Base-by-base conservation (phyloP, 2,797 vertebrate species). In the Pantherophis alleghaniensis region DNA sequence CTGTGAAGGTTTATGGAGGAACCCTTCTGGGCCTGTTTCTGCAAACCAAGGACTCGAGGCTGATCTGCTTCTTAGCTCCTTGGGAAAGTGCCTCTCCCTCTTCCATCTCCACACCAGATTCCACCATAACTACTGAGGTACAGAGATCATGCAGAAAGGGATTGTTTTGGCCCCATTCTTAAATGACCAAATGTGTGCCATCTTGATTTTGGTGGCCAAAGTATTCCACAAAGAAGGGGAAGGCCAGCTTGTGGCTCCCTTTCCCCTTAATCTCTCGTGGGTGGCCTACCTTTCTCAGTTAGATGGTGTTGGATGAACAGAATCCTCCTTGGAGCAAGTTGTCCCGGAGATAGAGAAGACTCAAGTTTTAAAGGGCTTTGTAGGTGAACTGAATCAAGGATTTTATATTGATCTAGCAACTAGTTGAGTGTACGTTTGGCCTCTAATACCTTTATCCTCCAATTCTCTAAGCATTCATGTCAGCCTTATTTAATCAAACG, bases 391-490 rank as follows among this genome's bases (percentile, higher is more conserved):
- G 37, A 83, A 47, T 83, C 20, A 42, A 42, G 37, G 74, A 24
- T 42, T 47, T 47, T 69, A 7, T 26, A 7, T 28, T 47, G 7
- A 16, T 57, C 86, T 63, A 32, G 5, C 69, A 89, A 55, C 88
- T 4, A 57, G 51, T 26, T 42, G 22, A 2, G 12, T 88, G 56
- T 12, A 55, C 2, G 7, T 83, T 63, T 91, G 90, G 26, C 87
- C n/a, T 86, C 87, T 86, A 14, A 59, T 89, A 18, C 47, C 11
- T 69, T 60, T 61, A 37, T 47, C 4, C 61, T 74, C 89, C 69
- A 83, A 89, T 86, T 63, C 32, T 90, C 88, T 79, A 93, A 94
- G 93, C 93, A 89, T 93, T 92, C 90, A 94, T 61, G 91, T 28
- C 87, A 69, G 69, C 86, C 92, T 92, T 57, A 89, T 93, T 92